Base-by-base conservation (phyloP, 2,888 invertebrate genomes). In the Archips xylosteana region DNA sequence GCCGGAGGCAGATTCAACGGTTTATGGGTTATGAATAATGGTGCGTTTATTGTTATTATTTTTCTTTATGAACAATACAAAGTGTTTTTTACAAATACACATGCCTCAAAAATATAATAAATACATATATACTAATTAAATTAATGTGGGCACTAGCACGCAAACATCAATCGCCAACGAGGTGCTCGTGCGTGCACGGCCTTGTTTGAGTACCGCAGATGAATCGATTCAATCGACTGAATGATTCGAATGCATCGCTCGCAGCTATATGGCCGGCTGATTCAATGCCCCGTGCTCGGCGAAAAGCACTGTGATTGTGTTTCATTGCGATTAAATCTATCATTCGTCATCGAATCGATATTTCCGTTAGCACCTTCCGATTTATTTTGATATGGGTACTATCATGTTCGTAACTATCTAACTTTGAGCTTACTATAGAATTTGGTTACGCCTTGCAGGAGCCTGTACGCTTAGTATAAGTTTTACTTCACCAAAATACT, bases 141-240 rank as follows among this genome's bases (percentile, higher is more conserved):
- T 39, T 10, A 57, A 57, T 1, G 57, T 10, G 6, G 3, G 3
- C 23, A n/a, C n/a, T 54, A 34, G 39, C 60, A 60, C 15, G 65
- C 51, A 66, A 65, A 71, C 60, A 71, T 65, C 60, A 42, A 66
- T 64, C 47, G 34, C 32, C 54, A 39, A n/a, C n/a, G 71, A 83
- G 82, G 80, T 72, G 68, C 39, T 39, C 67, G 62, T n/a, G 68
- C 72, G 62, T 72, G 65, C 65, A 51, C 71, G 64, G 70, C 62
- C 57, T 60, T 72, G 72, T 72, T 67, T 62, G 72, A 72, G 62
- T 67, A 59, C 75, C 83, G 78, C 83, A 84, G 85, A 89, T 89
- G 89, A 89, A 89, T 89, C 87, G 86, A 87, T 87, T 84, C 86
- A 86, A 89, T 89, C 87, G 87, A 79, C 81, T 82, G 86, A 84